Conservation (phyloP, 2,888 invertebrate species). For the Carpatolechia fugitivella region DNA sequence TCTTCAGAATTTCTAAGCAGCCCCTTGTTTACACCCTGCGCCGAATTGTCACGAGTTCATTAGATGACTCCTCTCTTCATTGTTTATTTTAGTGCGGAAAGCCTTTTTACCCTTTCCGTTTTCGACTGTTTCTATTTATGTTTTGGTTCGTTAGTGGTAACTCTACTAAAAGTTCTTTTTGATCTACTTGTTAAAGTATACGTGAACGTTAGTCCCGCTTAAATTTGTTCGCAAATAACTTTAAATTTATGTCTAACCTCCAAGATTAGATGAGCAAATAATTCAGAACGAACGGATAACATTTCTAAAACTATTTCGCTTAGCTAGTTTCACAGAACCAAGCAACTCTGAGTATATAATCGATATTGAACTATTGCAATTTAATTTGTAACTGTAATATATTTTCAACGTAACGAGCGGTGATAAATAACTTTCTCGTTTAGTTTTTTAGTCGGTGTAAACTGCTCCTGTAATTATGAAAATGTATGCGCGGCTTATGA, state of each 20-base stretch:
- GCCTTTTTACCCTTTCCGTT: constrained; percentile 47
- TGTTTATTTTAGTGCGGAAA: constrained; percentile 58
- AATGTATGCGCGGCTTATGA: constrained; percentile 77
- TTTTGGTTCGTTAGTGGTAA: constrained; percentile 42
- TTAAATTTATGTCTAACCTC: neutral
- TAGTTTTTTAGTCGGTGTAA: constrained; percentile 62
- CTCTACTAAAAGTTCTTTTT: constrained; percentile 15
- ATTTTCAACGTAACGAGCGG: constrained; percentile 10
- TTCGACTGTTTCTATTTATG: constrained; percentile 47
- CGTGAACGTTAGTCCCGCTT: constrained; percentile 5
- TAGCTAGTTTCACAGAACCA: constrained; percentile 21
- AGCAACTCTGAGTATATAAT: neutral
- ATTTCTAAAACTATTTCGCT: neutral
- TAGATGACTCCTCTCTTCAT: constrained; percentile 59
- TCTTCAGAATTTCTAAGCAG: constrained; percentile 56
- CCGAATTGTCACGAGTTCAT: constrained; percentile 65
- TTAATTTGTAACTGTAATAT: no score
- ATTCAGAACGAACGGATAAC: neutral
- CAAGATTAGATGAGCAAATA: constrained; percentile 3
- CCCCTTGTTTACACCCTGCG: constrained; percentile 52
- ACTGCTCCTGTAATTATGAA: constrained; percentile 76
- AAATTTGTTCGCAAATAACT: constrained; percentile 4
- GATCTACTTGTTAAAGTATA: neutral
- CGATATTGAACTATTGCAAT: neutral
- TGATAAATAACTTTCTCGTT: constrained; percentile 56